Base-by-base conservation (phyloP, 2,113 vertebrate genomes). In the Synodontis membranacea region DNA sequence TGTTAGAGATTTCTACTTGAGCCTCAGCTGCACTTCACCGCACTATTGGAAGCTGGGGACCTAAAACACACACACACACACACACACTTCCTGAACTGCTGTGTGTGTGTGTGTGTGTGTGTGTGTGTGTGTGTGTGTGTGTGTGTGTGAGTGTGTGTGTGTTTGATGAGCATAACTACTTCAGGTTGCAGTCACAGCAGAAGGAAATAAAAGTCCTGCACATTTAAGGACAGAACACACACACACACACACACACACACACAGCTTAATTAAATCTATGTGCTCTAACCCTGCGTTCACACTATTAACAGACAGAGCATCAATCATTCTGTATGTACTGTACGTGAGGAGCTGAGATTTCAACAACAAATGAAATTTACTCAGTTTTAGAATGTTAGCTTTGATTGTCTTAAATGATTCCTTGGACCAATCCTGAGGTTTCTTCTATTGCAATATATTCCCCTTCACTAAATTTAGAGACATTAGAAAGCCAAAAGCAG, bases 71-170 rank as follows among this genome's bases (percentile, higher is more conserved):
- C 62, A 64, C 11, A 37, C 31, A 66, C 64, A 66, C 62, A 17
- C 31, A 66, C n/a, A 66, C 60, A 25, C 10, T 52, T 52, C 50
- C 2, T 34, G 34, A 19, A 17, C 17, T 39, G 19, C 2, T 72
- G 17, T 39, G 17, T 39, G 34, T 34, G 66, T 72, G 17, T 39
- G 17, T 39, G 34, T 34, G 66, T 72, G 39, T 72, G 66, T 66
- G 64, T 66, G 64, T 66, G 62, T 72, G 37, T 72, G 66, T 70
- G 15, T 37, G 31, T 37, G 31, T 34, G 66, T 68, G 64, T 68
- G 64, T 68, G 64, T 68, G 64, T 44, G 39, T 74, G 68, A 21
- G 68, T 70, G 68, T 70, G 64, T 68, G 64, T 37, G 64, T 37
- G 17, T 70, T 34, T 21, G 66, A 70, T 70, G n/a, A 34, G n/a